Conservation (phyloP, 2,797 vertebrate species). For the Ctenopoma multispine region DNA sequence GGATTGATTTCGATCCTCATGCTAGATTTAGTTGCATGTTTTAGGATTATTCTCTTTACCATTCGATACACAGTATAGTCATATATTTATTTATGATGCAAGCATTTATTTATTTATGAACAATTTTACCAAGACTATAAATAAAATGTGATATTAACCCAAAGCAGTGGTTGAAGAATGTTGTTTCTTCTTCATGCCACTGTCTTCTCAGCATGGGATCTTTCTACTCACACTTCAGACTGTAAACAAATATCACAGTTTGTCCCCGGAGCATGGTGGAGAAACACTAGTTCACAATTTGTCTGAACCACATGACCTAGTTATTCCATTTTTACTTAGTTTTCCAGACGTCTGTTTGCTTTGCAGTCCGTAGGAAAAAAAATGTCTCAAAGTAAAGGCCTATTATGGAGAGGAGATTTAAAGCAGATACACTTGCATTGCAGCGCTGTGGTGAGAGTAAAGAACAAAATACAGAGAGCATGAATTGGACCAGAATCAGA, state of each 20-base stretch:
- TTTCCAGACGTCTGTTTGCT: background rate
- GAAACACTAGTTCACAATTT: conserved; percentile 1
- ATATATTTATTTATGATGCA: background rate
- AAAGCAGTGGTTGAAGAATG: background rate
- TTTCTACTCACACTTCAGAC: conserved; percentile 13
- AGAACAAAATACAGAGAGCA: background rate
- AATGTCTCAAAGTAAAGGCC: background rate
- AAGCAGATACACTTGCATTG: background rate
- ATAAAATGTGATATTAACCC: conserved; percentile 11
- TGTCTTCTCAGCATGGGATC: conserved; percentile 26
- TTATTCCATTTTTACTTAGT: background rate
- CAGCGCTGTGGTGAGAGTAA: background rate
- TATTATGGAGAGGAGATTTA: background rate
- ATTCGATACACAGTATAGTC: no score
- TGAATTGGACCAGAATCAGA: background rate
- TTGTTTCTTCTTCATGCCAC: background rate
- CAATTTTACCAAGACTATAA: conserved; percentile 18
- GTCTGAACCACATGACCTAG: background rate
- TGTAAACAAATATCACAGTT: conserved; percentile 32
- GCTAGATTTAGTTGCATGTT: no score
- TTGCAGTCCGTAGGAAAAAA: background rate
- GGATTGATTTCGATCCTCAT: no score
- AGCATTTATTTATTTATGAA: conserved; percentile 1
- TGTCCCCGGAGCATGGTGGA: background rate
- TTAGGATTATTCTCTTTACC: no score